Percentiles rank a stretch among this genome's conserved stretches.
Evolutionary conservation across 2,113 vertebrate genomes (phyloP).

Genomic region (Lynx canadensis): DNA sequence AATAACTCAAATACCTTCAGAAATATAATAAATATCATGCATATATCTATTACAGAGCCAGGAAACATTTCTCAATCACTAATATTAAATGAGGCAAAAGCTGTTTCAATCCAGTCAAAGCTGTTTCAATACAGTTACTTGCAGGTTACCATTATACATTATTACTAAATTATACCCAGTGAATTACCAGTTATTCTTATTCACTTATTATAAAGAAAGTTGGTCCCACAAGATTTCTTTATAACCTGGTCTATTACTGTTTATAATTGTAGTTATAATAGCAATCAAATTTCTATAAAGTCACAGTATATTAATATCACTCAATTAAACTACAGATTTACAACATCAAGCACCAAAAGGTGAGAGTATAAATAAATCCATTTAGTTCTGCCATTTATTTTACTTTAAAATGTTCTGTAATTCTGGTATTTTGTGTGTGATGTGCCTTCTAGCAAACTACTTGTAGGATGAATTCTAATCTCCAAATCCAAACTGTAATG

Average conservation of each 20-base stretch:
- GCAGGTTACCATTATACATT: not conserved
- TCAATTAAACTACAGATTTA: conserved; percentile 22
- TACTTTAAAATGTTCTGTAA: conserved; percentile 21
- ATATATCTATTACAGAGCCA: not conserved
- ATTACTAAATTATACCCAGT: not conserved
- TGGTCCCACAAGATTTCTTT: not conserved
- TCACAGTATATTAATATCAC: conserved; percentile 16
- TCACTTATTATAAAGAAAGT: not conserved
- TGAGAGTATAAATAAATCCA: conserved; percentile 28
- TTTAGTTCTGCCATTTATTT: conserved; percentile 34
- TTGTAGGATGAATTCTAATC: not conserved
- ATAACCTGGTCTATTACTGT: not conserved
- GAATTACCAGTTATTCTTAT: conserved; percentile 7
- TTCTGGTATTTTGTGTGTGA: not conserved
- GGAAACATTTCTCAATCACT: not conserved
- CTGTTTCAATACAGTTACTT: not conserved
- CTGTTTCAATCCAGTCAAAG: not conserved
- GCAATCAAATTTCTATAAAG: conserved; percentile 25
- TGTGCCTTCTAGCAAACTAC: not conserved
- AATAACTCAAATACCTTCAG: not conserved
- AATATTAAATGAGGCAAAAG: conserved; percentile 21
- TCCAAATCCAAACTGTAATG: conserved; percentile 3
- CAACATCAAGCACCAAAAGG: not conserved
- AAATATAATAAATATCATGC: not conserved
- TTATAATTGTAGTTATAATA: not conserved